Conservation (phyloP, 2,888 invertebrate genomes). For the Teinopalpus imperialis region DNA sequence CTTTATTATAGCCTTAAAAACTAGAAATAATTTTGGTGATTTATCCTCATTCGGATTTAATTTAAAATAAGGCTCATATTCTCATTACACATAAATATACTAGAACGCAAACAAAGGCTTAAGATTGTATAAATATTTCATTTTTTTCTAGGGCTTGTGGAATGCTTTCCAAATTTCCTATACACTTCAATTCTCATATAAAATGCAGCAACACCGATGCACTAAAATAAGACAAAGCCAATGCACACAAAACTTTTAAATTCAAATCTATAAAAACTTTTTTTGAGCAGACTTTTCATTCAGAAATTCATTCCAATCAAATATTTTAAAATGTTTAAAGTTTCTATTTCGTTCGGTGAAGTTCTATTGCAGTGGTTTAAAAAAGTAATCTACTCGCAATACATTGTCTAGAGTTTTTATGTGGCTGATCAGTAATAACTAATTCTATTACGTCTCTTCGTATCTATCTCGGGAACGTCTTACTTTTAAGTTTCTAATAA, state of each 20-base stretch:
- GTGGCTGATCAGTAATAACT: neutral
- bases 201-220: slow-evolving; percentile 13
- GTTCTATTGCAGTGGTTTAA: slow-evolving; percentile 1
- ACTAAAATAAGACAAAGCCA: slow-evolving; percentile 19
- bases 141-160: too few species aligned
- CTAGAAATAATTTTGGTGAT: too few species aligned
- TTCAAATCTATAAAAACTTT: slow-evolving; percentile 15
- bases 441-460: neutral
- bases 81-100: too few species aligned
- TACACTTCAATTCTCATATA: slow-evolving; percentile 10
- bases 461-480: neutral
- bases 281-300: slow-evolving; percentile 4
- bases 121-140: too few species aligned
- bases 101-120: too few species aligned
- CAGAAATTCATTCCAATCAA: slow-evolving; percentile 6
- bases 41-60: too few species aligned
- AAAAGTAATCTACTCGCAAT: slow-evolving; percentile 6
- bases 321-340: slow-evolving; percentile 11
- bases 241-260: slow-evolving; percentile 18
- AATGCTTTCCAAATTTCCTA: slow-evolving; percentile 13
- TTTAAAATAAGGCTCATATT: too few species aligned
- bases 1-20: too few species aligned
- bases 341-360: slow-evolving; percentile 8
- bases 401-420: slow-evolving; percentile 5
- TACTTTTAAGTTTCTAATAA: slow-evolving; percentile 10